A percentile compares a stretch with the other conserved stretches of the same genome.
phyloP scores from a whole-genome alignment of 2,888 invertebrate genomes.

The Ophion obscuratus region DNA sequence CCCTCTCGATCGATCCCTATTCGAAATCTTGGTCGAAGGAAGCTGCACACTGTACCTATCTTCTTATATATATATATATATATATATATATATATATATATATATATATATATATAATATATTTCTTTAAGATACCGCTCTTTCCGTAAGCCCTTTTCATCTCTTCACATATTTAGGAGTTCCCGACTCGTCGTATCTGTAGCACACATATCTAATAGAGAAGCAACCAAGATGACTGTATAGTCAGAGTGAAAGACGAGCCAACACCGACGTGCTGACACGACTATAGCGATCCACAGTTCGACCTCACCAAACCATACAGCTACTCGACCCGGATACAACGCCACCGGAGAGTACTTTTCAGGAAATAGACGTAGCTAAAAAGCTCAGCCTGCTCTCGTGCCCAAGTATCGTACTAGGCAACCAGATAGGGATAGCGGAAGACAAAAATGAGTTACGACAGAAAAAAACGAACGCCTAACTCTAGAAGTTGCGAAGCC shows the following conservation, averaged over 20 bases:
- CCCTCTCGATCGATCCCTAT: constrained; percentile 53
- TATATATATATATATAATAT: neutral
- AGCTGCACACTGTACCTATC: constrained; percentile 20
- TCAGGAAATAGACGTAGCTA: constrained; percentile 36
- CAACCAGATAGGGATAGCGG: constrained; percentile 18
- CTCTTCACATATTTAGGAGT: constrained; percentile 23
- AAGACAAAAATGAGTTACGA: neutral
- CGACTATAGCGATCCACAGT: constrained; percentile 47
- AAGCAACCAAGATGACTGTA: constrained; percentile 8
- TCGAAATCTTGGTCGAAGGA: constrained; percentile 43
- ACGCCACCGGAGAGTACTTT: constrained; percentile 33
- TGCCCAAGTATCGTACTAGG: neutral
- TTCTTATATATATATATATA: too few relatives aligned
- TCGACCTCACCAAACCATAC: constrained; percentile 45
- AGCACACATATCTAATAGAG: constrained; percentile 13
- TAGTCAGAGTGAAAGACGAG: constrained; percentile 1
- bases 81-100: too few relatives aligned
- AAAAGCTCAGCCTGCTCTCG: constrained; percentile 12
- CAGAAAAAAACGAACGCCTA: constrained; percentile 2
- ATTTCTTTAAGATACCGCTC: neutral
- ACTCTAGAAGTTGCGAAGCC: constrained; percentile 15
- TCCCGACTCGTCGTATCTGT: constrained; percentile 11
- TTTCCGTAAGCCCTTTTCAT: constrained; percentile 4
- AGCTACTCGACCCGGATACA: constrained; percentile 60
- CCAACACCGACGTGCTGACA: constrained; percentile 28